These are phyloP conservation scores for Diachasma alloeum DNA, from an alignment of 1,140 invertebrate genomes.

Conservation along the genomic window DNA sequence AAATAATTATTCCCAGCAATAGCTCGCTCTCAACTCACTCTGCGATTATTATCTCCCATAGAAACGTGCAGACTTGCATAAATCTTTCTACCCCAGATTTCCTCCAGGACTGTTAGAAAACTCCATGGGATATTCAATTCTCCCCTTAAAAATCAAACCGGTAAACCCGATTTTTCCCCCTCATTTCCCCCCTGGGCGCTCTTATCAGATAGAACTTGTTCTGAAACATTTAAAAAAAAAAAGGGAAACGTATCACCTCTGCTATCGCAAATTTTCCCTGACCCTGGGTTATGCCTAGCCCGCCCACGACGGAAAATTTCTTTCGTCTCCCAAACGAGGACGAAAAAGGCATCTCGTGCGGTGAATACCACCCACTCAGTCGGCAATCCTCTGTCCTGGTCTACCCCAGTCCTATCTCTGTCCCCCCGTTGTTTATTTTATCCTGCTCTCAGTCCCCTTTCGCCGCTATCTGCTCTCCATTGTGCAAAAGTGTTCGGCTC, in stretches of 20 bases:
- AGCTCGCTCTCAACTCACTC: background rate
- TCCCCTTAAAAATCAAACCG: conserved; percentile 14
- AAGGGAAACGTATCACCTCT: background rate
- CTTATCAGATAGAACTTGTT: conserved; percentile 1
- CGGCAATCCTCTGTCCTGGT: no score
- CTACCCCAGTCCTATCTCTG: background rate
- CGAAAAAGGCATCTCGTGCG: conserved; percentile 16
- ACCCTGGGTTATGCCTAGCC: background rate
- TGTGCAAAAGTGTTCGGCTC: background rate
- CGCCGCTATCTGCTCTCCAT: background rate
- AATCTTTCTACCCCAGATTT: conserved; percentile 42
- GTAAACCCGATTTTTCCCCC: background rate
- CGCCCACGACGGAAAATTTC: background rate
- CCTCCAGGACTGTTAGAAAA: conserved; percentile 14
- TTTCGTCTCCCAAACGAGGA: background rate
- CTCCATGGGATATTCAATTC: conserved; percentile 18
- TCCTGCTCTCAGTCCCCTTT: background rate
- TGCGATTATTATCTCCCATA: background rate
- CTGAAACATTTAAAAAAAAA: background rate
- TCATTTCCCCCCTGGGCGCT: background rate
- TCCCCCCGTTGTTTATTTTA: background rate
- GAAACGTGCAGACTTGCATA: conserved; percentile 17
- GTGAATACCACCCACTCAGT: conserved; percentile 18
- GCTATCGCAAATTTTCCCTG: background rate
- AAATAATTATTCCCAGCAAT: background rate